Evolutionary conservation across 2,888 invertebrate species (phyloP).

Genomic region (Nomada ruficornis): DNA sequence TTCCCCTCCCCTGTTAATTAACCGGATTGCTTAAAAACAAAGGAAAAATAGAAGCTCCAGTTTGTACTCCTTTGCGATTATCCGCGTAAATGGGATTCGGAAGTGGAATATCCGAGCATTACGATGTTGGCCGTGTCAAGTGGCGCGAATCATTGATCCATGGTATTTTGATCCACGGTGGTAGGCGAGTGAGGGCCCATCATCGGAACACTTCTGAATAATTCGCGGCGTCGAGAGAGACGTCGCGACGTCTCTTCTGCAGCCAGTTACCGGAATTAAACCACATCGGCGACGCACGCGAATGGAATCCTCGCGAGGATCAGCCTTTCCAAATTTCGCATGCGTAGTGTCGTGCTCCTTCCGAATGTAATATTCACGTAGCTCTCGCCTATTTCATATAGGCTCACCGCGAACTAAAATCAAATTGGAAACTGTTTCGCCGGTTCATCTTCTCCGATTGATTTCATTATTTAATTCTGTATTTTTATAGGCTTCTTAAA

Average conservation of each 20-base stretch:
- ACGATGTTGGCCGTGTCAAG: constrained; percentile 10
- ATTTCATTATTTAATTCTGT: background rate
- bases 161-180: constrained; percentile 64
- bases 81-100: background rate
- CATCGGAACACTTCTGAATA: constrained; percentile 61
- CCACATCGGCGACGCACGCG: constrained; percentile 43
- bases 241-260: constrained; percentile 40
- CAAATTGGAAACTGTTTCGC: background rate
- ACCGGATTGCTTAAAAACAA: too few species aligned
- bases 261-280: constrained; percentile 64
- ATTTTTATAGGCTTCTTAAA: too few species aligned
- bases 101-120: background rate
- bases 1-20: too few species aligned
- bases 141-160: constrained; percentile 56
- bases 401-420: constrained; percentile 10
- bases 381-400: constrained; percentile 10
- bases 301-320: constrained; percentile 66
- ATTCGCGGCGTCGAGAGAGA: constrained; percentile 47
- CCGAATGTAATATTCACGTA: constrained; percentile 47
- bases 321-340: constrained; percentile 53
- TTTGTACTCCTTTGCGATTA: background rate
- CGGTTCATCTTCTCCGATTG: background rate
- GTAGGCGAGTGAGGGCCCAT: constrained; percentile 23
- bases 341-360: constrained; percentile 37
- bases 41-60: background rate